phyloP scores from a whole-genome alignment of 2,888 invertebrate genomes.

The Deilephila elpenor region DNA sequence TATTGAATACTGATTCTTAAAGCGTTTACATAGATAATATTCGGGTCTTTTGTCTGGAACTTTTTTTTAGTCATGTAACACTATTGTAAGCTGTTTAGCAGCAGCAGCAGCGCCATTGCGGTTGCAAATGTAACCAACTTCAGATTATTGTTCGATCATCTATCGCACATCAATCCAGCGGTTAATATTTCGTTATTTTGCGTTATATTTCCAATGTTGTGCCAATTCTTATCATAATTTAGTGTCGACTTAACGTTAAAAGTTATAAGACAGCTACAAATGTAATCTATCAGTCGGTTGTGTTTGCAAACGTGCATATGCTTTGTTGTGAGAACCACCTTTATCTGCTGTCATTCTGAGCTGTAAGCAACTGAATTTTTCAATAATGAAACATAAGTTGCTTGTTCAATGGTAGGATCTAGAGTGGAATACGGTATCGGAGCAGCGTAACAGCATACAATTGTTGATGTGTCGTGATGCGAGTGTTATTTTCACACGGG shows the following conservation, averaged over 20 bases:
- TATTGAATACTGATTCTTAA: neutral
- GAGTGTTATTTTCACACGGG: slow-evolving; percentile 70
- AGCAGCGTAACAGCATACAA: slow-evolving; percentile 51
- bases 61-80: neutral
- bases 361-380: slow-evolving; percentile 74
- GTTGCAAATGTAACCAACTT: slow-evolving; percentile 66
- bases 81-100: slow-evolving; percentile 22
- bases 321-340: slow-evolving; percentile 85
- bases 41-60: neutral
- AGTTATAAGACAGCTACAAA: slow-evolving; percentile 56
- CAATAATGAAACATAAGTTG: slow-evolving; percentile 79
- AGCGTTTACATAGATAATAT: neutral
- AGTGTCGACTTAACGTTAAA: slow-evolving; percentile 57
- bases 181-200: slow-evolving; percentile 74
- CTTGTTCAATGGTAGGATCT: slow-evolving; percentile 62
- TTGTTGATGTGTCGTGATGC: slow-evolving; percentile 78
- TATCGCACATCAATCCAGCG: slow-evolving; percentile 81
- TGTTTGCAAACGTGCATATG: slow-evolving; percentile 81
- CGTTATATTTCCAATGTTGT: slow-evolving; percentile 69
- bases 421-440: slow-evolving; percentile 50
- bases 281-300: slow-evolving; percentile 59
- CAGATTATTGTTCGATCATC: slow-evolving; percentile 81
- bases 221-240: slow-evolving; percentile 67
- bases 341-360: slow-evolving; percentile 82
- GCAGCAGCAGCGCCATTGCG: slow-evolving; percentile 54